Percentiles rank a stretch among this genome's conserved stretches.
These are phyloP conservation scores for Drosophila lini DNA, from an alignment of 1,140 invertebrate species.

Conservation along the genomic window DNA sequence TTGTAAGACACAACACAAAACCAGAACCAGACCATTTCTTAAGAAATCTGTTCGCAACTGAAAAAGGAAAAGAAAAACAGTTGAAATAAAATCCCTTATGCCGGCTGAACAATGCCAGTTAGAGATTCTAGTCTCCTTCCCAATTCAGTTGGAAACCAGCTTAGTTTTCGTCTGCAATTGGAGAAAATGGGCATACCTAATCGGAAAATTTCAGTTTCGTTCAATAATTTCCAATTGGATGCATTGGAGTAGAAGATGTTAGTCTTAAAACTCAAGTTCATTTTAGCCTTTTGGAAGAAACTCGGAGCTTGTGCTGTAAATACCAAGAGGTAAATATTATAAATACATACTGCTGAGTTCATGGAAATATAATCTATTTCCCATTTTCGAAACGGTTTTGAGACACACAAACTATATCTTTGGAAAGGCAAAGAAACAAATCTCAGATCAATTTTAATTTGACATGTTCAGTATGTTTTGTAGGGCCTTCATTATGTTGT, in stretches of 20 bases:
- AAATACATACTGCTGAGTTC: background rate
- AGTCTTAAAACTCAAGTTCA: background rate
- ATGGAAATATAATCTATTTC: background rate
- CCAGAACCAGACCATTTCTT: background rate
- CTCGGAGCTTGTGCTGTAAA: background rate
- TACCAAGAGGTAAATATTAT: background rate
- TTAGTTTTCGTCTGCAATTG: background rate
- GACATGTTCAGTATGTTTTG: too few relatives aligned
- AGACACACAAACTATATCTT: too few relatives aligned
- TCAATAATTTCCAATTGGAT: background rate
- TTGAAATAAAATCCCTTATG: background rate
- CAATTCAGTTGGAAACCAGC: background rate
- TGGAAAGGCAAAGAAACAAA: too few relatives aligned
- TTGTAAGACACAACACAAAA: background rate
- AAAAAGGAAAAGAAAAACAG: background rate
- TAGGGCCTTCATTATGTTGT: too few relatives aligned
- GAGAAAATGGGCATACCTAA: too few relatives aligned
- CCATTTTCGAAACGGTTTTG: background rate
- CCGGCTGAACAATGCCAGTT: background rate
- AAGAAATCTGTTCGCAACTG: background rate
- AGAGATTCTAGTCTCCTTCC: background rate
- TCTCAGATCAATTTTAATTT: too few relatives aligned
- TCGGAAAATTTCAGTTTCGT: background rate
- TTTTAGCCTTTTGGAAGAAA: background rate
- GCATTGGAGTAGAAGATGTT: too few relatives aligned